Percentiles rank a stretch among this genome's conserved stretches.
phyloP scores from a whole-genome alignment of 1,140 invertebrate genomes.

The Sinella curviseta region DNA sequence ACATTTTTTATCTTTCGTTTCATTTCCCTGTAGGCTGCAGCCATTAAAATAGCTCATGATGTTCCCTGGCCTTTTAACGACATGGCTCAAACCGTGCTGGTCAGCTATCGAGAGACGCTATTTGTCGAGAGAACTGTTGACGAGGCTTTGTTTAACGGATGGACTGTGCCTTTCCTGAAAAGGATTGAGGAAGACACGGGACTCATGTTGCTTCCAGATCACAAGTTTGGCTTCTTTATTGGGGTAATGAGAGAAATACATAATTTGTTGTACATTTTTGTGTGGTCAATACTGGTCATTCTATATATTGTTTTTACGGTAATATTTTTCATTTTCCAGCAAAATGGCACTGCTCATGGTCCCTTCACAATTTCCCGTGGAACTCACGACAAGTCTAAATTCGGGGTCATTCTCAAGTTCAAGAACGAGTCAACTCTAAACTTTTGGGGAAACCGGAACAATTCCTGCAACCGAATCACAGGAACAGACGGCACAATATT shows the following conservation, averaged over 20 bases:
- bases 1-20: too few relatives aligned
- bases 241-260: background rate
- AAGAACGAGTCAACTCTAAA: background rate
- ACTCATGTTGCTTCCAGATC: background rate
- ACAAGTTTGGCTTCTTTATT: background rate
- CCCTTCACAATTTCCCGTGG: background rate
- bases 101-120: background rate
- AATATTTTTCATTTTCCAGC: background rate
- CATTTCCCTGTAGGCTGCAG: background rate
- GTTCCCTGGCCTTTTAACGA: background rate
- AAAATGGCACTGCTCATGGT: background rate
- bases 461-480: conserved; percentile 21
- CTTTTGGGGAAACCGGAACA: background rate
- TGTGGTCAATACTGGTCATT: too few relatives aligned
- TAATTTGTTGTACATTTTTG: background rate
- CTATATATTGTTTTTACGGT: background rate
- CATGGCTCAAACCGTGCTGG: background rate
- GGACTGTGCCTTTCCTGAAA: background rate
- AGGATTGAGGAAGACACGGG: background rate
- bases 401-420: background rate
- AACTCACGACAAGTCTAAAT: background rate
- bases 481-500: conserved; percentile 35
- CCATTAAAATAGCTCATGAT: background rate
- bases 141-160: conserved; percentile 1
- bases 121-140: background rate